A percentile compares a stretch with the other conserved stretches of the same genome.
phyloP scores from a whole-genome alignment of 2,888 invertebrate species.

The Megastigmus dorsalis region DNA sequence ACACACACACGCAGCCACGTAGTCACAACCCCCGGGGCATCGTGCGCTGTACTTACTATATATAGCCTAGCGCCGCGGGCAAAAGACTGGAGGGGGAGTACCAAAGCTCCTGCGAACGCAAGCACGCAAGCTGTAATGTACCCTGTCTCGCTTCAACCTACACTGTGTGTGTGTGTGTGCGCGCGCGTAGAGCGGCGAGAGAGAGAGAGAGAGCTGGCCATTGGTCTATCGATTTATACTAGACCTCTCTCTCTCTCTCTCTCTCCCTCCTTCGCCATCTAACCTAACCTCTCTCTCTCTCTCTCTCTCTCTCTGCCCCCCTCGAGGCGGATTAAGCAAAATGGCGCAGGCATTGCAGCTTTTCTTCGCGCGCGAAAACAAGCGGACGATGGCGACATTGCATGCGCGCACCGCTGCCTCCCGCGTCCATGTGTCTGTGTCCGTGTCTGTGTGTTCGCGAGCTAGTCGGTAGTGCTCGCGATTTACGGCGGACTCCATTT shows the following conservation, averaged over 20 bases:
- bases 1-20: no score
- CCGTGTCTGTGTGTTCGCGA: neutral
- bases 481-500: slow-evolving; percentile 15
- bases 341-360: slow-evolving; percentile 58
- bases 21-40: no score
- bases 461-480: neutral
- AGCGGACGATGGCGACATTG: neutral
- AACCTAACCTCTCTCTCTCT: neutral
- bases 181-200: slow-evolving; percentile 3
- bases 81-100: no score
- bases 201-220: slow-evolving; percentile 58
- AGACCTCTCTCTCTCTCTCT: slow-evolving; percentile 3
- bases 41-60: no score
- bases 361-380: slow-evolving; percentile 51
- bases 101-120: slow-evolving; percentile 22
- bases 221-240: slow-evolving; percentile 70
- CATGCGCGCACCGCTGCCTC: neutral
- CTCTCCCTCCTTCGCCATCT: neutral
- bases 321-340: slow-evolving; percentile 58
- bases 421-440: neutral
- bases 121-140: slow-evolving; percentile 55
- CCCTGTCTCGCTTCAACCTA: no score
- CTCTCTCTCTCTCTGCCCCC: neutral
- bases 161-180: no score
- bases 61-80: no score